Conservation (phyloP, 2,888 invertebrate species). For the Macrostomum cliftonense region DNA sequence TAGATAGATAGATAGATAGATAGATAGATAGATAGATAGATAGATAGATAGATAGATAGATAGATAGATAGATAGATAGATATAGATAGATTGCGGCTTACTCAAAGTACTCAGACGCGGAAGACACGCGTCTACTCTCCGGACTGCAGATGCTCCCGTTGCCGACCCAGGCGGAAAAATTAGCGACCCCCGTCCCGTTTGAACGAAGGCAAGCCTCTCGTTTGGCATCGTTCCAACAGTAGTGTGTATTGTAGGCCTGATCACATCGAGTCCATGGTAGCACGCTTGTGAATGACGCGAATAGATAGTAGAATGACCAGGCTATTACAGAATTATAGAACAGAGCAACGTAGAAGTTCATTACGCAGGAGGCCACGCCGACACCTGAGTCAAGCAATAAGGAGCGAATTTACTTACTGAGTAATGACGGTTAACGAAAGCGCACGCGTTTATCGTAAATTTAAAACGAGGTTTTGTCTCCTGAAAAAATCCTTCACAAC, state of each 20-base stretch:
- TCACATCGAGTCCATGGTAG: constrained; percentile 64
- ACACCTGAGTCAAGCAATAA: no score
- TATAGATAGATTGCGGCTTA: constrained; percentile 42
- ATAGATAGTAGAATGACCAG: constrained; percentile 62
- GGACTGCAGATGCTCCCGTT: neutral
- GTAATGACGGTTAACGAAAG: no score
- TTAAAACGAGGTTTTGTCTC: no score
- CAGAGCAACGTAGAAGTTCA: constrained; percentile 34
- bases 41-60: no score
- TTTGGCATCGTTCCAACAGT: constrained; percentile 40
- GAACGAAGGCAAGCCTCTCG: neutral
- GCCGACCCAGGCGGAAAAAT: constrained; percentile 22
- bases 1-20: no score
- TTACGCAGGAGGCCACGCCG: constrained; percentile 32
- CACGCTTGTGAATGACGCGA: constrained; percentile 47
- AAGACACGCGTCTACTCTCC: constrained; percentile 39
- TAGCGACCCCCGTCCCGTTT: constrained; percentile 20
- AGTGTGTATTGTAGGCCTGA: constrained; percentile 58
- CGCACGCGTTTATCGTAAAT: no score
- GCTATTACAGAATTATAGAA: constrained; percentile 58
- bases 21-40: no score
- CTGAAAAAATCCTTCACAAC: no score
- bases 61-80: no score
- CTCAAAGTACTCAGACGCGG: constrained; percentile 61
- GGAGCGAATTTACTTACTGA: no score